Evolutionary conservation across 2,888 invertebrate species (phyloP).

Genomic region (Ectemnius cavifrons): DNA sequence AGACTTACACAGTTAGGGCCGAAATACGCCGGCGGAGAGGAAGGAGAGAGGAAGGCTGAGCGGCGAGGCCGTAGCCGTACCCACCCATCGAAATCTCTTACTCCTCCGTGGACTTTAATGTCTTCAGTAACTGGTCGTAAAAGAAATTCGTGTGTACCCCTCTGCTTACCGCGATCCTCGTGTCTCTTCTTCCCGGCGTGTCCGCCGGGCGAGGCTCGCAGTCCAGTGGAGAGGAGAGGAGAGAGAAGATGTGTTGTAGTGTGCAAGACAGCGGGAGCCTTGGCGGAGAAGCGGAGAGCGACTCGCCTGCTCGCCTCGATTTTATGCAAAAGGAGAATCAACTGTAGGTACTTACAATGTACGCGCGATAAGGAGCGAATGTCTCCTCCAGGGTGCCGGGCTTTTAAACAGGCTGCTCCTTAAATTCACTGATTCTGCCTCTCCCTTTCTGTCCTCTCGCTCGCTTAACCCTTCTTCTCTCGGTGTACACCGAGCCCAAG

Average conservation of each 20-base stretch:
- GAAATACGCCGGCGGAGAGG: slow-evolving; percentile 14
- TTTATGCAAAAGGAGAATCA: slow-evolving; percentile 59
- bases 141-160: slow-evolving; percentile 55
- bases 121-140: slow-evolving; percentile 61
- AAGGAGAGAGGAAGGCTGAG: slow-evolving; percentile 1
- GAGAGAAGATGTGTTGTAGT: neutral
- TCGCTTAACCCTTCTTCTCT: slow-evolving; percentile 4
- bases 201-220: neutral
- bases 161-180: neutral
- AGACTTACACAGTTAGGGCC: no score
- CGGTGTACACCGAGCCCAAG: slow-evolving; percentile 8
- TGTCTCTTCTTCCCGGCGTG: no score
- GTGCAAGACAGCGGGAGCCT: slow-evolving; percentile 15
- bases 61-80: slow-evolving; percentile 46
- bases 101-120: slow-evolving; percentile 62
- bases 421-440: slow-evolving; percentile 14
- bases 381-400: slow-evolving; percentile 35
- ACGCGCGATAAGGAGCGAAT: slow-evolving; percentile 55
- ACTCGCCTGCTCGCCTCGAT: slow-evolving; percentile 46
- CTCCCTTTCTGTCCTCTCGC: slow-evolving; percentile 4
- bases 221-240: neutral
- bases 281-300: slow-evolving; percentile 37
- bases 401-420: slow-evolving; percentile 41
- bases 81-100: slow-evolving; percentile 64
- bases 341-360: slow-evolving; percentile 48